These are phyloP conservation scores for Cydia pomonella DNA, from an alignment of 1,140 invertebrate genomes.

Conservation along the genomic window DNA sequence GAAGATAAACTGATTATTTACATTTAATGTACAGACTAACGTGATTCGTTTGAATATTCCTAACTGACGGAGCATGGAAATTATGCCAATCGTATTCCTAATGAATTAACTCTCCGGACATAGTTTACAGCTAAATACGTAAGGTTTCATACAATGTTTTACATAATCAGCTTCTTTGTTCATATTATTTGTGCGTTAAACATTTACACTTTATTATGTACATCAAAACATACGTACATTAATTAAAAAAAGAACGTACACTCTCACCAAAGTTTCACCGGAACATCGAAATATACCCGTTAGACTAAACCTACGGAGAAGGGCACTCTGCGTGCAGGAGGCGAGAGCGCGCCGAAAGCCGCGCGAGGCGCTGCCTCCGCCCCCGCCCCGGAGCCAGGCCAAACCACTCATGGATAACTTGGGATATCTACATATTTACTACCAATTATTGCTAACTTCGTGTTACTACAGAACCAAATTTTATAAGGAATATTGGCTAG, in stretches of 20 bases:
- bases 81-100: constrained; percentile 66
- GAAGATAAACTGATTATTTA: constrained; percentile 22
- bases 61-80: constrained; percentile 55
- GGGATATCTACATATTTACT: constrained; percentile 52
- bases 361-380: background rate
- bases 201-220: constrained; percentile 80
- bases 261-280: constrained; percentile 70
- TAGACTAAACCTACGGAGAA: constrained; percentile 63
- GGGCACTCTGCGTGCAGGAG: constrained; percentile 42
- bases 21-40: constrained; percentile 14
- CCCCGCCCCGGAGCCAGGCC: constrained; percentile 8
- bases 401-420: constrained; percentile 42
- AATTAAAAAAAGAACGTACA: constrained; percentile 76
- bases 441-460: constrained; percentile 70
- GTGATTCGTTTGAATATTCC: constrained; percentile 34
- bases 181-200: constrained; percentile 79
- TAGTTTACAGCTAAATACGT: constrained; percentile 77
- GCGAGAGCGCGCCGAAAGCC: background rate
- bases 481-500: constrained; percentile 33
- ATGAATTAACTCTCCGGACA: constrained; percentile 63
- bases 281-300: constrained; percentile 68
- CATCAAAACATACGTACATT: constrained; percentile 79
- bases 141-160: constrained; percentile 72
- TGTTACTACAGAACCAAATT: constrained; percentile 50
- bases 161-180: constrained; percentile 60